Conservation (phyloP, 2,888 invertebrate species). For the Pemphredon lugubris region DNA sequence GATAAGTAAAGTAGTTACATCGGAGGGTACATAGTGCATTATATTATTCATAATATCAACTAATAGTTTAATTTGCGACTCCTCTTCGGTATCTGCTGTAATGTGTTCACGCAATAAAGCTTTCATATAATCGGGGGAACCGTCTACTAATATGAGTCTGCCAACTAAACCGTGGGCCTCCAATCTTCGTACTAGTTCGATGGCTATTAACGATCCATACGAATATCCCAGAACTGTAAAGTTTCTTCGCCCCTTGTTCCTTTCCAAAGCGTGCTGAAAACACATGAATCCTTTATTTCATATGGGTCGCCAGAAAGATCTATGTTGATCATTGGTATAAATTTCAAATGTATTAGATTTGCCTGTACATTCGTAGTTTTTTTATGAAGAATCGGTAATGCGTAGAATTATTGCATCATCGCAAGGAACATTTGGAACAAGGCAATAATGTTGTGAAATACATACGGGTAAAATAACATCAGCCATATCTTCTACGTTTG, state of each 20-base stretch:
- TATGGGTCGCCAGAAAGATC: too few species aligned
- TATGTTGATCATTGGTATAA: too few species aligned
- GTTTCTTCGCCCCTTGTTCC: conserved; percentile 69
- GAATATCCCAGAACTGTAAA: conserved; percentile 94
- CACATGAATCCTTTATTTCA: too few species aligned
- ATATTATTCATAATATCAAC: too few species aligned
- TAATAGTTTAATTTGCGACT: too few species aligned
- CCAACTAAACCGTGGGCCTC: conserved; percentile 87
- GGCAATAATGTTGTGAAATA: too few species aligned
- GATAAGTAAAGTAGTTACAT: too few species aligned
- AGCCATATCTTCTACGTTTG: conserved; percentile 21
- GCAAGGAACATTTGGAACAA: not conserved
- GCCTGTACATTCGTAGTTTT: not conserved
- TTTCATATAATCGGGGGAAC: conserved; percentile 88
- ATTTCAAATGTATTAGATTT: too few species aligned
- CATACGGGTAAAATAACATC: conserved; percentile 39
- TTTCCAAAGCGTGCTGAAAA: conserved; percentile 83
- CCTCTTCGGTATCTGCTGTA: conserved; percentile 80
- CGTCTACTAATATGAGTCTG: conserved; percentile 90
- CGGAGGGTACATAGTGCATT: too few species aligned
- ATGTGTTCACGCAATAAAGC: conserved; percentile 82
- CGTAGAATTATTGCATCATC: not conserved
- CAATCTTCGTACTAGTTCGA: conserved; percentile 89
- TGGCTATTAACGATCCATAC: conserved; percentile 89
- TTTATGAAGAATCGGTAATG: too few species aligned